These are phyloP conservation scores for Echinarachnius parma DNA, from an alignment of 53 echinoderm and acorn worm genomes.

Conservation along the genomic window DNA sequence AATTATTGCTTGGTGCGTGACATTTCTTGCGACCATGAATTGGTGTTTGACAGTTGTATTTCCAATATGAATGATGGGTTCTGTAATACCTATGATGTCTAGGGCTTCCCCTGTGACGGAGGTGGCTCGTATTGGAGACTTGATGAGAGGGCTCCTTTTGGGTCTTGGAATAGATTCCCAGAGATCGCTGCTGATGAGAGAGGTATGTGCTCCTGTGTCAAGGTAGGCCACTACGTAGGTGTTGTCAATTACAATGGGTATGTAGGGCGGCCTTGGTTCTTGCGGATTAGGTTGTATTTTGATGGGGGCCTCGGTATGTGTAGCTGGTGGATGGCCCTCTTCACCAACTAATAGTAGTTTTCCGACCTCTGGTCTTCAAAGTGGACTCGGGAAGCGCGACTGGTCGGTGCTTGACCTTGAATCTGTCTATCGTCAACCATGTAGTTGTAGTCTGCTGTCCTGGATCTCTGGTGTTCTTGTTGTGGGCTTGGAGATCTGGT, in stretches of 20 bases:
- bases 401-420: no score
- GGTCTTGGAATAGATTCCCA: not conserved
- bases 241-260: slow-evolving; percentile 8
- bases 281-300: no score
- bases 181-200: slow-evolving; percentile 30
- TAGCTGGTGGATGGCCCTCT: slow-evolving; percentile 12
- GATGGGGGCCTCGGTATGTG: no score
- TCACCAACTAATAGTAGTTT: slow-evolving; percentile 26
- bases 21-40: no score
- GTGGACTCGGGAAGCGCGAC: no score
- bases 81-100: not conserved
- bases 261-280: no score
- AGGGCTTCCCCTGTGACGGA: slow-evolving; percentile 4
- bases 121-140: not conserved
- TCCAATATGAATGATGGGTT: not conserved
- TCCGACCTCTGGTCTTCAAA: slow-evolving; percentile 19
- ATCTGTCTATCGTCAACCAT: no score
- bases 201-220: slow-evolving; percentile 29
- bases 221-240: slow-evolving; percentile 16
- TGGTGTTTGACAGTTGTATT: not conserved
- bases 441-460: no score
- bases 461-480: no score
- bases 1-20: not conserved
- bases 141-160: not conserved
- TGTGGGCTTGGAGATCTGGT: no score